Conservation (phyloP, 2,888 invertebrate species). For the Lagria hirta region DNA sequence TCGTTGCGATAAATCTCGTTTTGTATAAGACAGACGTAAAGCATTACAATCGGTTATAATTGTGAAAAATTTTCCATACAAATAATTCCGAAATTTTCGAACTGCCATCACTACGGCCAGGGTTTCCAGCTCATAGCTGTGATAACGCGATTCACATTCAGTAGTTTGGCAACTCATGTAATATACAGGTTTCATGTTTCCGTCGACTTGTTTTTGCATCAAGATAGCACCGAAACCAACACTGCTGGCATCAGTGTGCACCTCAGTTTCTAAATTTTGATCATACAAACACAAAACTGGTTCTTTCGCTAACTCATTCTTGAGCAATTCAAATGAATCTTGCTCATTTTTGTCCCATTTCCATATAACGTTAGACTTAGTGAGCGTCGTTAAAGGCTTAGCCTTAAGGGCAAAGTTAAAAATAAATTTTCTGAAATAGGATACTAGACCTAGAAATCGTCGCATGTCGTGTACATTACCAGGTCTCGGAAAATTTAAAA, state of each 20-base stretch:
- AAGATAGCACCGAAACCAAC: slow-evolving; percentile 39
- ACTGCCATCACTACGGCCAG: slow-evolving; percentile 42
- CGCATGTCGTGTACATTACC: slow-evolving; percentile 34
- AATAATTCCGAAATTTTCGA: slow-evolving; percentile 36
- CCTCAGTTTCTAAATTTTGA: slow-evolving; percentile 6
- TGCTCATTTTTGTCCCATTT: slow-evolving; percentile 19
- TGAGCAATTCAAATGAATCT: slow-evolving; percentile 6
- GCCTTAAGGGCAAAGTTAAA: slow-evolving; percentile 34
- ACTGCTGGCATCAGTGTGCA: slow-evolving; percentile 41
- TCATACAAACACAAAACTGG: slow-evolving; percentile 10
- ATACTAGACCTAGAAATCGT: slow-evolving; percentile 38
- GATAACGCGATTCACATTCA: slow-evolving; percentile 36
- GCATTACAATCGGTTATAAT: slow-evolving; percentile 44
- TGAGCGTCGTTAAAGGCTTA: slow-evolving; percentile 28
- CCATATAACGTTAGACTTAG: slow-evolving; percentile 15
- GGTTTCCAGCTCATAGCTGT: slow-evolving; percentile 40
- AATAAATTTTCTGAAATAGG: slow-evolving; percentile 41
- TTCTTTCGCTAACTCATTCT: slow-evolving; percentile 8
- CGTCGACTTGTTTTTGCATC: slow-evolving; percentile 36
- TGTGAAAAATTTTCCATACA: slow-evolving; percentile 31
- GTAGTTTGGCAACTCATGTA: slow-evolving; percentile 38
- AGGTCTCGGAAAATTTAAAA: slow-evolving; percentile 34
- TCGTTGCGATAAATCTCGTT: slow-evolving; percentile 39
- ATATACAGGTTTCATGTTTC: slow-evolving; percentile 29
- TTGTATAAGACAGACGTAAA: slow-evolving; percentile 34